Base-by-base conservation (phyloP, 2,113 vertebrate genomes). In the Sardina pilchardus region DNA sequence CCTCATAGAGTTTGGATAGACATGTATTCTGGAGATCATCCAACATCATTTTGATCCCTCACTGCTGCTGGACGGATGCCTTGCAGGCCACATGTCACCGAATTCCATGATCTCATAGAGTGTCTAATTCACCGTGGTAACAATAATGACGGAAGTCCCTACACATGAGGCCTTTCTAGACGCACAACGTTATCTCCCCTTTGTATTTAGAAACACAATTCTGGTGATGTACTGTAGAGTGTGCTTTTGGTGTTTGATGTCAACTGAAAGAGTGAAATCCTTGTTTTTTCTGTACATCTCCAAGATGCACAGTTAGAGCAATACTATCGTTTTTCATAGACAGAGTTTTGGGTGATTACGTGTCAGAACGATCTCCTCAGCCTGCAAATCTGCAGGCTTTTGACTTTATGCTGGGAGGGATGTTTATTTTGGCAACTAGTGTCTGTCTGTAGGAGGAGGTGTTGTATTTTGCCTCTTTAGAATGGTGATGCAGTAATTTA, bases 21-120 rank as follows among this genome's bases (percentile, higher is more conserved):
- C 19, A 24, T 50, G 67, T 45, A 17, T 1, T 12, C 63, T 88
- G 89, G 87, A 87, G 19, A n/a, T 10, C 48, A 17, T 82, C 87
- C 87, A 88, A 44, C 80, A 50, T 81, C 81, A 84, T 86, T 83
- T 80, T 84, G 89, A 90, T 83, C 82, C 88, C 82, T 85, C 84
- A 88, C 80, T 50, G 19, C 82, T 43, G 81, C 82, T 88, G 88
- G 83, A 86, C 53, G 50, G 81, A 88, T 88, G 87, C 88, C 89
- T 50, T n/a, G 7, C 63, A 1, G 87, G 88, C 91, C 91, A 92
- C 90, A 93, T 93, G 92, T 91, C 91, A 63, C 82, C 86, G 83
- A 85, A 86, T 90, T 90, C 89, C 89, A 91, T 85, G 88, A 90
- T 83, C 90, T 90, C 89, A 88, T 43, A 59, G 82, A 21, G 16